Percentiles rank a stretch among this genome's conserved stretches.
Conservation (phyloP, 1,140 invertebrate species). For the Zaprionus vittiger region DNA sequence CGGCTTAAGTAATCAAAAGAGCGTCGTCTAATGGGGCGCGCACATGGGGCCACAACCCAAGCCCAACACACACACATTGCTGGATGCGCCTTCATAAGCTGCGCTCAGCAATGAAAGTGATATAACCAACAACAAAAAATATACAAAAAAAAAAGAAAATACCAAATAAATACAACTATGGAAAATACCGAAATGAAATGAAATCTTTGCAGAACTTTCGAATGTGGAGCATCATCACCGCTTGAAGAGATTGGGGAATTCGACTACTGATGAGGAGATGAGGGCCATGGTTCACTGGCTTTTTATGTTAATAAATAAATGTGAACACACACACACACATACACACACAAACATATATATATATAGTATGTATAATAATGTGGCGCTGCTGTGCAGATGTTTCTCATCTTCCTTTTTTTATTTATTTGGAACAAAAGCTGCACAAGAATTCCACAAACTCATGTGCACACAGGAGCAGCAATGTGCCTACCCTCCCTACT, state of each 20-base stretch:
- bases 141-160: conserved; percentile 17
- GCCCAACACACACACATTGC: neutral
- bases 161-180: conserved; percentile 25
- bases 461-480: neutral
- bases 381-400: conserved; percentile 1
- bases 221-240: conserved; percentile 50
- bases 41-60: conserved; percentile 1
- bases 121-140: conserved; percentile 33
- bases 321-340: conserved; percentile 18
- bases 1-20: conserved; percentile 74
- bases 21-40: conserved; percentile 44
- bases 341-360: neutral
- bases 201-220: conserved; percentile 33
- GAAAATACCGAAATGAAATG: conserved; percentile 46
- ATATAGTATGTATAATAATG: conserved; percentile 7
- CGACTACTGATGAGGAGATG: conserved; percentile 8
- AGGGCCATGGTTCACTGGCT: conserved; percentile 74
- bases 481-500: too few species aligned
- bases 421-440: conserved; percentile 7
- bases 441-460: conserved; percentile 14
- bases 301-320: conserved; percentile 82
- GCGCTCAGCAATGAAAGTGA: conserved; percentile 66
- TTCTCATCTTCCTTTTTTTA: conserved; percentile 1
- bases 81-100: conserved; percentile 47
- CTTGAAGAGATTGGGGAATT: conserved; percentile 35